Conservation (phyloP, 64 coral and sea anemone genomes). For the Catalaphyllia jardinei region DNA sequence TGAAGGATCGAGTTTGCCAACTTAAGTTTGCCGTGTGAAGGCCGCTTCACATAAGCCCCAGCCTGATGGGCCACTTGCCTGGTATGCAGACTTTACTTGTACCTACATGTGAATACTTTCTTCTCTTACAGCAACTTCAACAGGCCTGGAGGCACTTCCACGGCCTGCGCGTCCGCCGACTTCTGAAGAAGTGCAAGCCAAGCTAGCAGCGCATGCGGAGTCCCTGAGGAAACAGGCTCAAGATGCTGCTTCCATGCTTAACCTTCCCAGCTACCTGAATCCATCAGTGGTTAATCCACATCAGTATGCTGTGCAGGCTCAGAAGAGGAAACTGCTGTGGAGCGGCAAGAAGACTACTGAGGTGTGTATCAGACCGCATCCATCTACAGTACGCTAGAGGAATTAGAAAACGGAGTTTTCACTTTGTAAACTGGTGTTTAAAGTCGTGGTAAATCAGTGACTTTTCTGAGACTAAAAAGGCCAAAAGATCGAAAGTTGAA, state of each 20-base stretch:
- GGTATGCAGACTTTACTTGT: no score
- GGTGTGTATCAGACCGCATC: constrained; percentile 5
- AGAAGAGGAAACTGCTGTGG: constrained; percentile 96
- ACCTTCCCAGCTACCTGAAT: constrained; percentile 93
- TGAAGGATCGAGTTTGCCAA: no score
- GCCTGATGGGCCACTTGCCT: no score
- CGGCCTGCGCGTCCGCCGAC: constrained; percentile 63
- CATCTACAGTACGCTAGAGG: no score
- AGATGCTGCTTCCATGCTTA: constrained; percentile 69
- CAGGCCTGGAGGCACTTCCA: constrained; percentile 14
- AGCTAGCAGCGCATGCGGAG: constrained; percentile 81
- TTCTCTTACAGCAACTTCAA: constrained; percentile 33
- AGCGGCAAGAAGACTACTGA: constrained; percentile 83
- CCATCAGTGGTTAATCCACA: constrained; percentile 98
- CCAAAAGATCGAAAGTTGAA: no score
- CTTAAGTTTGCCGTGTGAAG: no score
- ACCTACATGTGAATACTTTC: no score
- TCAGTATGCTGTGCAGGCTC: constrained; percentile 85
- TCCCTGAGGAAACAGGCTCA: constrained; percentile 84
- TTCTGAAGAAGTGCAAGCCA: constrained; percentile 94
- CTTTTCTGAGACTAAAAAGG: no score
- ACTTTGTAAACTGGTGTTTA: no score
- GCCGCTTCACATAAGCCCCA: no score
- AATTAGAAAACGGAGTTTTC: no score
- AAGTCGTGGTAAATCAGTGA: no score